Conservation (phyloP, 2,888 invertebrate species). For the Notodonta ziczac region DNA sequence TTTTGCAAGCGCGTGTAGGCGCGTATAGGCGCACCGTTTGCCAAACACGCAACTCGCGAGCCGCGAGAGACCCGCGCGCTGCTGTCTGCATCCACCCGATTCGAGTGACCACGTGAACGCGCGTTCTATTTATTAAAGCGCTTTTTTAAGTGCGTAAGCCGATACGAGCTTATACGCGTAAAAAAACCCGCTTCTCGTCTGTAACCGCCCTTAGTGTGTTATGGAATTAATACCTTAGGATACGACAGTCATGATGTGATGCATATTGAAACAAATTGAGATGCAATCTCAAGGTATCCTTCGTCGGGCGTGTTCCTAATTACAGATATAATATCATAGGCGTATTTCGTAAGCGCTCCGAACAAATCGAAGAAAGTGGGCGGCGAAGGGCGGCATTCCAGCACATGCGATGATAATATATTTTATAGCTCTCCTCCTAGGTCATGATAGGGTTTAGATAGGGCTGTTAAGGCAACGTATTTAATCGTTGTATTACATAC, state of each 20-base stretch:
- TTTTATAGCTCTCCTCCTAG: neutral
- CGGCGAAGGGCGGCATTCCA: neutral
- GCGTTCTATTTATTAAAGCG: too few species aligned
- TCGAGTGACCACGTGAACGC: too few species aligned
- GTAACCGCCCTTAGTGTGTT: neutral
- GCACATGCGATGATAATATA: slow-evolving; percentile 6
- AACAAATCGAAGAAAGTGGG: slow-evolving; percentile 18
- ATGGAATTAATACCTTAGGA: neutral
- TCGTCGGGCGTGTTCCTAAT: slow-evolving; percentile 25
- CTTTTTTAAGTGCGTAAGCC: too few species aligned
- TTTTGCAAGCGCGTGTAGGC: too few species aligned
- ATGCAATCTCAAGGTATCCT: slow-evolving; percentile 16
- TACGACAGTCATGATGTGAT: neutral
- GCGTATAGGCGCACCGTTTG: too few species aligned
- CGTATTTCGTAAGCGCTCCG: slow-evolving; percentile 11
- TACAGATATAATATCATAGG: slow-evolving; percentile 22
- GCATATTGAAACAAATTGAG: slow-evolving; percentile 15
- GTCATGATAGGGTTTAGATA: neutral
- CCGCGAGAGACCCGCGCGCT: too few species aligned
- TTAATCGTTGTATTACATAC: too few species aligned
- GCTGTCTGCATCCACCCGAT: too few species aligned
- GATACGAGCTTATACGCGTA: too few species aligned
- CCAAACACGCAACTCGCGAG: too few species aligned
- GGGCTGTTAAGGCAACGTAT: too few species aligned
- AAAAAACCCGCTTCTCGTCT: too few species aligned